Evolutionary conservation across 1,140 invertebrate genomes (phyloP).

Genomic region (Cotesia vestalis): DNA sequence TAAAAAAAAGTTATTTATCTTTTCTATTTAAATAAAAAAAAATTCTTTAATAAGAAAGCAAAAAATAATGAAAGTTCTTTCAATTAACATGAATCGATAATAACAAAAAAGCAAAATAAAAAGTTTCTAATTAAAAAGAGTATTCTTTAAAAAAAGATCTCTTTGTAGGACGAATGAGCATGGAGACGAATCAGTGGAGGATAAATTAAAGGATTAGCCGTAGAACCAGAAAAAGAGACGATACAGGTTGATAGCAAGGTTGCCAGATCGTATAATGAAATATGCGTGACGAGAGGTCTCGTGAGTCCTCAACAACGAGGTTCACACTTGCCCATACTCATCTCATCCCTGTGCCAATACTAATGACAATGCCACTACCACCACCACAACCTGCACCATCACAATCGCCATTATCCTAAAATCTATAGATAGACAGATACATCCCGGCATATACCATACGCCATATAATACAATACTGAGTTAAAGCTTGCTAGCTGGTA

Average conservation of each 20-base stretch:
- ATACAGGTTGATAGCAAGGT: conserved; percentile 29
- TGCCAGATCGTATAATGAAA: conserved; percentile 63
- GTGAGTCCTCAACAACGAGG: conserved; percentile 53
- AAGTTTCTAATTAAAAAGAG: no score
- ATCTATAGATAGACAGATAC: background rate
- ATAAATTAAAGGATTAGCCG: background rate
- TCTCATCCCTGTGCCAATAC: conserved; percentile 4
- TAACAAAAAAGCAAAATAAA: no score
- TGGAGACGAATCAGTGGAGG: background rate
- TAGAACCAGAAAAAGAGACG: background rate
- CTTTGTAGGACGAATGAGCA: background rate
- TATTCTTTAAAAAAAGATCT: no score
- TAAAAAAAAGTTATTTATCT: no score
- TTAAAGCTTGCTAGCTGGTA: background rate
- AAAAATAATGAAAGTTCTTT: no score
- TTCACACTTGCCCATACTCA: conserved; percentile 46
- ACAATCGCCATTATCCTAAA: background rate
- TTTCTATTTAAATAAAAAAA: no score
- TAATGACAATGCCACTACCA: background rate
- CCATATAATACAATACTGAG: conserved; percentile 4
- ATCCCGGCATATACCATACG: no score
- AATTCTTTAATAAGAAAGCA: no score
- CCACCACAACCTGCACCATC: background rate
- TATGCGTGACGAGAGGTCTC: conserved; percentile 65
- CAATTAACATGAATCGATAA: no score